phyloP scores from a whole-genome alignment of 2,888 invertebrate genomes.

The Nemotelus nigrinus region DNA sequence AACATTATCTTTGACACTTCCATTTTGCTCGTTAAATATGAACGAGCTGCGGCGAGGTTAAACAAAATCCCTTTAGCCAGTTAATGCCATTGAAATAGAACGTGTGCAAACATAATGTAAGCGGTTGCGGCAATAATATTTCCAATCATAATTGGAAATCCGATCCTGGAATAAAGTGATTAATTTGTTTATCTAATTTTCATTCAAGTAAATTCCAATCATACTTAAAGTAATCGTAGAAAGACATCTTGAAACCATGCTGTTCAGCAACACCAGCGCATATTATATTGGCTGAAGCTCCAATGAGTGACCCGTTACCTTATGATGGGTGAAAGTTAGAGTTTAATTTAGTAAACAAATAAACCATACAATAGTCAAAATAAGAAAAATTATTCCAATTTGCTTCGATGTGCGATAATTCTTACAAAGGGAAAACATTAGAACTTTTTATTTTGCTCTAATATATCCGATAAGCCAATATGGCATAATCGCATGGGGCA shows the following conservation, averaged over 20 bases:
- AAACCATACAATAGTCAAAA: too few species aligned
- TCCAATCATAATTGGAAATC: conserved; percentile 84
- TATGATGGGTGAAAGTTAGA: conserved; percentile 8
- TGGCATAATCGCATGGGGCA: too few species aligned
- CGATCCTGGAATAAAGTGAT: conserved; percentile 68
- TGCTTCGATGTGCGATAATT: too few species aligned
- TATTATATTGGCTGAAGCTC: conserved; percentile 90
- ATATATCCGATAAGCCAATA: too few species aligned
- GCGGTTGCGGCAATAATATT: conserved; percentile 74
- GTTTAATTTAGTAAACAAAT: too few species aligned
- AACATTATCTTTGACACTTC: too few species aligned
- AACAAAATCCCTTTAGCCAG: too few species aligned
- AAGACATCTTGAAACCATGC: conserved; percentile 87
- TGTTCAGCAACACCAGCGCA: conserved; percentile 92
- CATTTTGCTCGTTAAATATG: too few species aligned
- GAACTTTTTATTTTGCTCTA: too few species aligned
- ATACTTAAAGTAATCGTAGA: conserved; percentile 83
- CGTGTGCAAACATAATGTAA: conserved; percentile 78
- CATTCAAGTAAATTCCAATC: background rate
- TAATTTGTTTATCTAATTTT: background rate
- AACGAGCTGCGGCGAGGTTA: too few species aligned
- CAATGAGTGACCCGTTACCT: conserved; percentile 92
- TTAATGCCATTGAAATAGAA: conserved; percentile 72
- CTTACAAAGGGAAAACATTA: too few species aligned
- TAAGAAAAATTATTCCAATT: too few species aligned